Evolutionary conservation across 1,140 invertebrate species (phyloP).

Genomic region (Drosophila lacertosa): DNA sequence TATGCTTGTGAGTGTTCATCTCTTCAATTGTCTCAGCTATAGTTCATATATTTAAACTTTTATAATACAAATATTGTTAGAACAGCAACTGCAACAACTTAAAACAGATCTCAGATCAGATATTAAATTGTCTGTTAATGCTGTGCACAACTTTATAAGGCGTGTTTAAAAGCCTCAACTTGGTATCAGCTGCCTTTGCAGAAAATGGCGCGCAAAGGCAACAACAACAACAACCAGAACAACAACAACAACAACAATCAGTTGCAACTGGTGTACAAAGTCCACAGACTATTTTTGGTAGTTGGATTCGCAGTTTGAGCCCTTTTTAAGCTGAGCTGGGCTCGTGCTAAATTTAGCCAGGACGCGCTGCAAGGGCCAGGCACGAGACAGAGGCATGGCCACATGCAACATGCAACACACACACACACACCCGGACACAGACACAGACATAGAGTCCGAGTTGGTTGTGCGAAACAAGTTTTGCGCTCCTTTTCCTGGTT

Average conservation of each 20-base stretch:
- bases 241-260: not conserved
- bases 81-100: too few relatives aligned
- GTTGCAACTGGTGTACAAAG: conserved; percentile 46
- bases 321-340: conserved; percentile 50
- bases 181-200: conserved; percentile 1
- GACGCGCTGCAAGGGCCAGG: conserved; percentile 8
- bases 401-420: conserved; percentile 4
- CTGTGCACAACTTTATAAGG: too few relatives aligned
- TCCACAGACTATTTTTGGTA: conserved; percentile 53
- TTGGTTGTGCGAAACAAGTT: conserved; percentile 25
- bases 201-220: conserved; percentile 54
- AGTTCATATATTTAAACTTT: too few relatives aligned
- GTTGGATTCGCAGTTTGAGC: conserved; percentile 21
- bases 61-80: too few relatives aligned
- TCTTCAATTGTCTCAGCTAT: too few relatives aligned
- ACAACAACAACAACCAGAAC: not conserved
- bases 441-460: not conserved
- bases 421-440: not conserved
- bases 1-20: too few relatives aligned
- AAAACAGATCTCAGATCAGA: too few relatives aligned
- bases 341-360: conserved; percentile 72
- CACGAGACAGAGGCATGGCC: not conserved
- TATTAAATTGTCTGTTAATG: too few relatives aligned
- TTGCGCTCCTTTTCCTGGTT: conserved; percentile 64
- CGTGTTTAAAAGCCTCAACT: too few relatives aligned